phyloP scores from a whole-genome alignment of 1,140 invertebrate genomes.

The Aphaenogaster floridana region DNA sequence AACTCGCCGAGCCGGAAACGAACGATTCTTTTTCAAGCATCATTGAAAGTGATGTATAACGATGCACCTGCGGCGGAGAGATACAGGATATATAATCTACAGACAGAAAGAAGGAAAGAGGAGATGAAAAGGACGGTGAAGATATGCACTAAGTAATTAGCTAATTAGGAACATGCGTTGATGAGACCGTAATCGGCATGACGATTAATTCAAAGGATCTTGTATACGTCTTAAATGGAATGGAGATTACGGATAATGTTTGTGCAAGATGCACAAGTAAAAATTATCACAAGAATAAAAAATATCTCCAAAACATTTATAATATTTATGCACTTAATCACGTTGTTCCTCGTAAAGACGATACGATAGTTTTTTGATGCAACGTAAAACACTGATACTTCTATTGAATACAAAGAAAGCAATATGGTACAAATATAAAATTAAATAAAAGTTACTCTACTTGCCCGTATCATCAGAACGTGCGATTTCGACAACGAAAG shows the following conservation, averaged over 20 bases:
- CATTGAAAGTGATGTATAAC: conserved; percentile 27
- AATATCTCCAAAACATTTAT: neutral
- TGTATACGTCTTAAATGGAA: neutral
- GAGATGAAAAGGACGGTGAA: conserved; percentile 15
- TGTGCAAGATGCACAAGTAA: neutral
- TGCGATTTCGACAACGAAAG: neutral
- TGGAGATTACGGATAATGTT: conserved; percentile 10
- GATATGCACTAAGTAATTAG: conserved; percentile 58
- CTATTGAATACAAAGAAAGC: neutral
- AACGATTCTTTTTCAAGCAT: conserved; percentile 42
- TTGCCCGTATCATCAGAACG: neutral
- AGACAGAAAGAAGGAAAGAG: neutral
- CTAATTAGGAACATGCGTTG: conserved; percentile 59
- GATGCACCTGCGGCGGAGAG: neutral
- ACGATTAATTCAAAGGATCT: neutral
- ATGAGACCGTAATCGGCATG: neutral
- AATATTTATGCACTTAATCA: neutral
- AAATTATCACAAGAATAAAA: neutral
- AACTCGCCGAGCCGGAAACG: conserved; percentile 30
- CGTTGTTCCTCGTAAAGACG: neutral
- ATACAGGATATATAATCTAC: neutral
- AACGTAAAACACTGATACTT: neutral
- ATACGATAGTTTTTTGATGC: neutral
- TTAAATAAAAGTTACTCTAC: neutral
- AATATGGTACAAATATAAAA: neutral